Percentiles rank a stretch among this genome's conserved stretches.
Evolutionary conservation across 2,113 vertebrate genomes (phyloP).

Genomic region (Alethe castanea): DNA sequence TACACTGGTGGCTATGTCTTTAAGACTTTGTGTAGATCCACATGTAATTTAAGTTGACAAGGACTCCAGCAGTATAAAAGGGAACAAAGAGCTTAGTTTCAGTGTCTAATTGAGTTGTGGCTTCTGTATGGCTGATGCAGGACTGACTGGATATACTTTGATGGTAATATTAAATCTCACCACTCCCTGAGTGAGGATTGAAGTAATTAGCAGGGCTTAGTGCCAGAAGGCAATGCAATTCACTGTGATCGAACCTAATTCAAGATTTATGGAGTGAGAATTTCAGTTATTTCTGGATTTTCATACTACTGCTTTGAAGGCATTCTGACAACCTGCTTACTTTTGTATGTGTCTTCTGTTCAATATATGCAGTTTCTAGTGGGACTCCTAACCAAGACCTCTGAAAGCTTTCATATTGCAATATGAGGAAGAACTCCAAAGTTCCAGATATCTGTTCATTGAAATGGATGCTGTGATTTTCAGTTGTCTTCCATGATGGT

Average conservation of each 20-base stretch:
- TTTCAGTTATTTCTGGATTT: slow-evolving; percentile 25
- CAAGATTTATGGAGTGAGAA: slow-evolving; percentile 20
- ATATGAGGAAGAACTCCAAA: background rate
- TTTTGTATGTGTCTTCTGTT: background rate
- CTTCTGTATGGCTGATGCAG: background rate
- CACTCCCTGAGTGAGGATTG: slow-evolving; percentile 38
- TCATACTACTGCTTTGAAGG: background rate
- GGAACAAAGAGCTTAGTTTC: slow-evolving; percentile 27
- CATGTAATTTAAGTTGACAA: slow-evolving; percentile 38
- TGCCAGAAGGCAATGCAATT: slow-evolving; percentile 9
- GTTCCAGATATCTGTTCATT: background rate
- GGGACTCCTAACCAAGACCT: background rate
- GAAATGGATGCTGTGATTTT: background rate
- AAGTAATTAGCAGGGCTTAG: slow-evolving; percentile 31
- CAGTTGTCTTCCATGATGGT: background rate
- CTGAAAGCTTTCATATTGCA: background rate
- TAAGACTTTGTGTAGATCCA: slow-evolving; percentile 25
- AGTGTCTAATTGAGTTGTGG: slow-evolving; percentile 41
- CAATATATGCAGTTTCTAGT: background rate
- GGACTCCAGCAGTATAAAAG: background rate
- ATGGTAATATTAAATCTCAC: slow-evolving; percentile 30
- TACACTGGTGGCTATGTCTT: background rate
- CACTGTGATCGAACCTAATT: background rate
- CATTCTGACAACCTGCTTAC: background rate
- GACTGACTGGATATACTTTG: slow-evolving; percentile 17